Base-by-base conservation (phyloP, 2,888 invertebrate genomes). In the Xestoiulus laeticollis region DNA sequence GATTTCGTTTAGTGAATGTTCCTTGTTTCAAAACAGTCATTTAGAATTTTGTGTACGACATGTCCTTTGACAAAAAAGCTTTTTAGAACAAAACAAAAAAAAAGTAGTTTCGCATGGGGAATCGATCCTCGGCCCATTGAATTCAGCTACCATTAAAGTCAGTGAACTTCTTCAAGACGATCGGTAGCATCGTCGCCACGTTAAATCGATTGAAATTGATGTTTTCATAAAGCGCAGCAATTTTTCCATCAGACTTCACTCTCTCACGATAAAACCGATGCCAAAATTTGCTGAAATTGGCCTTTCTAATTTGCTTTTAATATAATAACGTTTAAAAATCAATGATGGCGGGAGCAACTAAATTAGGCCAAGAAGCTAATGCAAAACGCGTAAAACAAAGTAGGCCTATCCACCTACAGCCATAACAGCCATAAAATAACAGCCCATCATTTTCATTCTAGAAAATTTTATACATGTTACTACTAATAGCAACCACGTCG, bases 201-300 rank as follows among this genome's bases (percentile, higher is more conserved):
- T 53, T 53, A 53, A 53, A 53, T 53, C 53, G 53, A 53, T 53
- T 53, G 53, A 53, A 53, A 53, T 53, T 53, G 53, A 53, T 53
- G 53, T 53, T 53, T 53, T 53, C 53, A 53, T 53, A 53, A 53
- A 53, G 53, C 16, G 53, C n/a, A 53, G 53, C 53, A 53, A 53
- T 53, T 53, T 53, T 1, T 53, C 53, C 53, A 1, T 53, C n/a
- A 53, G 53, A 19, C 19, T 19, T 2, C 16, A 5, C 53, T 53
- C 16, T 38, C 19, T 4, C 48, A 48, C 12, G 43, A 48, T 12
- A 48, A 19, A 53, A 19, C 53, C n/a, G 16, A 53, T 53, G n/a
- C 53, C 53, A 16, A 19, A 4, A n/a, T 53, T 16, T 53, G 16
- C n/a, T 19, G n/a, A 53, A 53, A 53, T n/a, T 53, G 5, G 53